phyloP scores from a whole-genome alignment of 2,113 vertebrate species.

The Ploceus nigricollis region DNA sequence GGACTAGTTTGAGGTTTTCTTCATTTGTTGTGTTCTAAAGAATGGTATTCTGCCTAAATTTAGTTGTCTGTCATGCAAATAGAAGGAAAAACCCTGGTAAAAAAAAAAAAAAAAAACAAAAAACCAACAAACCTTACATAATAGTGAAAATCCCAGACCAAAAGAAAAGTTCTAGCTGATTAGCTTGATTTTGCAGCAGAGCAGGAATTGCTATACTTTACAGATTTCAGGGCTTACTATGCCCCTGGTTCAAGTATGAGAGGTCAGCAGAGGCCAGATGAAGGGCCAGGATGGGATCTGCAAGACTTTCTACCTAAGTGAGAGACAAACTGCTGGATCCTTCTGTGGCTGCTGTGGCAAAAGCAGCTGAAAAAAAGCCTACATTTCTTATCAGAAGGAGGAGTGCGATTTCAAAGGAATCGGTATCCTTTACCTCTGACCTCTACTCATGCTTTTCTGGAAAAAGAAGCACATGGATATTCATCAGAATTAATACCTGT shows the following conservation, averaged over 20 bases:
- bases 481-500: not conserved
- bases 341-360: not conserved
- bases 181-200: not conserved
- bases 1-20: not conserved
- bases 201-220: not conserved
- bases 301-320: not conserved
- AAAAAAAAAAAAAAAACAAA: not conserved
- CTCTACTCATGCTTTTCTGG: not conserved
- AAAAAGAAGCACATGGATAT: not conserved
- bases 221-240: not conserved
- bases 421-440: not conserved
- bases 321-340: not conserved
- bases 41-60: not conserved
- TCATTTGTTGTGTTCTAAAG: not conserved
- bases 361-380: not conserved
- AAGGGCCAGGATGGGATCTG: not conserved
- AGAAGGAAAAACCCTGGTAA: not conserved
- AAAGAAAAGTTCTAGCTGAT: not conserved
- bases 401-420: not conserved
- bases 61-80: not conserved
- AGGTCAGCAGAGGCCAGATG: not conserved
- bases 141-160: not conserved
- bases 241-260: not conserved
- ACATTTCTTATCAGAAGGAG: not conserved
- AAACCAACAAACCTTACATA: not conserved